Base-by-base conservation (phyloP, 2,113 vertebrate genomes). In the Agapornis roseicollis region DNA sequence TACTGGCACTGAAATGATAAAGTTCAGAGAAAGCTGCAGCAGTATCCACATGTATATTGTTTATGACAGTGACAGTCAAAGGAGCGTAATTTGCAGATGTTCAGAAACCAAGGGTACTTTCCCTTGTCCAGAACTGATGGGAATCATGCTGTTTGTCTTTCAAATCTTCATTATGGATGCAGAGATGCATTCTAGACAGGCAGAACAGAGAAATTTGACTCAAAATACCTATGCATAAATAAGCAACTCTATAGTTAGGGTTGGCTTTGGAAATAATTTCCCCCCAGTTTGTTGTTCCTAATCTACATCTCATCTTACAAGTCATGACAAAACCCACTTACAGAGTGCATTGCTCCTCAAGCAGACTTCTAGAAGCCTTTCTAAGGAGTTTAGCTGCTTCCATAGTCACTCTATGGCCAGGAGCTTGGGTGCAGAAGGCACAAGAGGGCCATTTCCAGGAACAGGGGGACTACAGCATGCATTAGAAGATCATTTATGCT, bases 1-100 rank as follows among this genome's bases (percentile, higher is more conserved):
- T 70, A 65, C 50, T 70, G 58, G 28, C 53, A 89, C 37, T 68
- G 65, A 95, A 93, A 78, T 35, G 74, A 85, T 66, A 77, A 88
- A 73, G 42, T 60, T 80, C 49, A 89, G 44, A 53, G 37, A 76
- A 89, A 88, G 49, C 44, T 53, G 31, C 37, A 82, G 55, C 9
- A 77, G 46, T 25, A 41, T 64, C 44, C 42, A 71, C 17, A 44
- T 11, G 25, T 73, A 53, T 69, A 80, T 85, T 58, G 25, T 56
- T 88, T 76, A 41, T 49, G 22, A 37, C 82, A 85, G 41, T 49
- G 41, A 52, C 87, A 85, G 33, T 42, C n/a, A 71, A 68, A 72
- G n/a, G 44, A 47, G 37, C 31, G 14, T 35, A n/a, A 71, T 80
- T 94, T 80, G 80, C 47, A 23, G 44, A 69, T 19, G 11, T 73